A percentile compares a stretch with the other conserved stretches of the same genome.
Conservation (phyloP, 2,888 invertebrate genomes). For the Embidobia sp. region DNA sequence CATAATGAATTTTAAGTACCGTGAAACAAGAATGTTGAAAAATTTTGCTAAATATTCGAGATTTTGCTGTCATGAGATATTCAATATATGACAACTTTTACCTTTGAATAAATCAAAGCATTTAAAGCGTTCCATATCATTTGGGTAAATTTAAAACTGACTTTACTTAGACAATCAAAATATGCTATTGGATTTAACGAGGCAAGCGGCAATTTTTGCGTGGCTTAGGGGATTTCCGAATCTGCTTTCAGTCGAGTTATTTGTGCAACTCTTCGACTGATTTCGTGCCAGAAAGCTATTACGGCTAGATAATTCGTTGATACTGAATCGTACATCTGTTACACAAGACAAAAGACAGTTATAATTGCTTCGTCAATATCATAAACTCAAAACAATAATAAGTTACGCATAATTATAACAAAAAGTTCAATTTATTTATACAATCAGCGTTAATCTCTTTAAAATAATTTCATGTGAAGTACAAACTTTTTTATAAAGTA, state of each 20-base stretch:
- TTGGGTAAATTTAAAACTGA: neutral
- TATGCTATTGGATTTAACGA: constrained; percentile 8
- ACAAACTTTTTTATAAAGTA: too few relatives aligned
- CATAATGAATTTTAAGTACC: too few relatives aligned
- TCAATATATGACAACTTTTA: neutral
- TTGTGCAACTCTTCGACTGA: constrained; percentile 24
- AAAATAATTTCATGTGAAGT: too few relatives aligned
- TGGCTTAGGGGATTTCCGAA: constrained; percentile 15
- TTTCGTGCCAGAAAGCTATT: constrained; percentile 29
- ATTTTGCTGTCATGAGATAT: too few relatives aligned
- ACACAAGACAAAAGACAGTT: constrained; percentile 20
- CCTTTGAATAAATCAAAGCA: neutral
- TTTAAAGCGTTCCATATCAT: neutral
- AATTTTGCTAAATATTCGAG: too few relatives aligned
- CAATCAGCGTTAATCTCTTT: too few relatives aligned
- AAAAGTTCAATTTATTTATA: too few relatives aligned
- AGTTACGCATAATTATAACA: too few relatives aligned
- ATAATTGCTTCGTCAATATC: constrained; percentile 37
- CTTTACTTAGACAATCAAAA: constrained; percentile 2
- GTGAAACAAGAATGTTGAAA: too few relatives aligned
- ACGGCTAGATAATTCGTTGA: constrained; percentile 24
- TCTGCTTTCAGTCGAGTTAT: constrained; percentile 18
- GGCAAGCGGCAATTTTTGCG: constrained; percentile 15
- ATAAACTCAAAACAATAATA: too few relatives aligned
- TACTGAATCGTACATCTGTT: constrained; percentile 16